A percentile compares a stretch with the other conserved stretches of the same genome.
These are phyloP conservation scores for Schizaphis graminum DNA, from an alignment of 2,888 invertebrate species.

Conservation along the genomic window DNA sequence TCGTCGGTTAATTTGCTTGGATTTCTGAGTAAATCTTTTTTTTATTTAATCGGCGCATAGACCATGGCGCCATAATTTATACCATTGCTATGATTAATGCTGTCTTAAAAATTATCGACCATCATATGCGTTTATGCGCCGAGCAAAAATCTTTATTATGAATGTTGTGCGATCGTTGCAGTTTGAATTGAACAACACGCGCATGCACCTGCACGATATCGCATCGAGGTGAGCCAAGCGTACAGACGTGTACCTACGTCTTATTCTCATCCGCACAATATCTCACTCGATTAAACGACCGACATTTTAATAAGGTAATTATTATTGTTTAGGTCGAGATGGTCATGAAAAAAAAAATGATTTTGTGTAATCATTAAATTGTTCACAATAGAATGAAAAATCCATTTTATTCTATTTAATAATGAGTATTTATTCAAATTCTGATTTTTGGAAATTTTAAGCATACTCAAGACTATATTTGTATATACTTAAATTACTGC, in stretches of 20 bases:
- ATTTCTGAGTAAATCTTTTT: background rate
- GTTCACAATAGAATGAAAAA: background rate
- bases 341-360: background rate
- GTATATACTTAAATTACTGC: background rate
- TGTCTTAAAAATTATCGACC: background rate
- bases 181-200: background rate
- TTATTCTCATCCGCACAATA: background rate
- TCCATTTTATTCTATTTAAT: background rate
- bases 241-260: background rate
- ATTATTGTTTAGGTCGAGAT: background rate
- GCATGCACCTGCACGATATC: background rate
- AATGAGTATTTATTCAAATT: background rate
- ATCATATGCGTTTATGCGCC: background rate
- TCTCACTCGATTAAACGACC: background rate
- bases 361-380: background rate
- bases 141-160: background rate
- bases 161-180: background rate
- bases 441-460: background rate
- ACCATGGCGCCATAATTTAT: background rate
- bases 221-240: background rate
- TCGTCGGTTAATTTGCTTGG: background rate
- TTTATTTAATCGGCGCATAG: background rate
- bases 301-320: background rate
- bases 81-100: background rate
- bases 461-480: background rate